These are phyloP conservation scores for Sebastes matsubarae DNA, from an alignment of 2,797 vertebrate genomes.

Conservation along the genomic window DNA sequence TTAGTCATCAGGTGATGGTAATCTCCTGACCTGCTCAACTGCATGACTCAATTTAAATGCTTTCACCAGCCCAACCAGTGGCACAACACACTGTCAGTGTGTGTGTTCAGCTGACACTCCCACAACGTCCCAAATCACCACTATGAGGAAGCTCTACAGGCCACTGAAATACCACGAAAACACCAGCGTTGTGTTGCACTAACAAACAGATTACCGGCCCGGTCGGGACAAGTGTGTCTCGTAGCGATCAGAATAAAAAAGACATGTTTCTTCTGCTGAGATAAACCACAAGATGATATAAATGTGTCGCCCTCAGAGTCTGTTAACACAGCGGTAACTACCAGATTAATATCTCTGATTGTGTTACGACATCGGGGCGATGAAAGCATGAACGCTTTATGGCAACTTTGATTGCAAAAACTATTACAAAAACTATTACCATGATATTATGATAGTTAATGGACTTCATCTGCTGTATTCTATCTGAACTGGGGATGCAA, in stretches of 20 bases:
- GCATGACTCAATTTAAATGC: neutral
- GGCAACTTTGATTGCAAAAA: too few species aligned
- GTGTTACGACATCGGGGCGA: neutral
- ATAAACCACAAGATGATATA: neutral
- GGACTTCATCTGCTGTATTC: neutral
- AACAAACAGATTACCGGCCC: neutral
- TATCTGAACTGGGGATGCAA: too few species aligned
- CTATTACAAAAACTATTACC: neutral
- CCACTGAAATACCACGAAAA: neutral
- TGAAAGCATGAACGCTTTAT: neutral
- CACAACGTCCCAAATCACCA: neutral
- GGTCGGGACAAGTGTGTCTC: neutral
- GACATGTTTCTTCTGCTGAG: neutral
- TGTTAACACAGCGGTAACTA: neutral
- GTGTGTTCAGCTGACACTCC: neutral
- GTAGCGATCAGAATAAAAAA: too few species aligned
- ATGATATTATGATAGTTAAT: neutral
- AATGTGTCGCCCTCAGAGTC: neutral
- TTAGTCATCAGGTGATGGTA: neutral
- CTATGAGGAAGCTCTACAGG: neutral
- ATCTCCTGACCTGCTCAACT: neutral
- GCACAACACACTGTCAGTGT: constrained; percentile 4
- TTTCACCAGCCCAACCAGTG: constrained; percentile 19
- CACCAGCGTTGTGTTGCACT: neutral
- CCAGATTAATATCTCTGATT: neutral